phyloP scores from a whole-genome alignment of 2,888 invertebrate species.

The Dysmachus trigonus region DNA sequence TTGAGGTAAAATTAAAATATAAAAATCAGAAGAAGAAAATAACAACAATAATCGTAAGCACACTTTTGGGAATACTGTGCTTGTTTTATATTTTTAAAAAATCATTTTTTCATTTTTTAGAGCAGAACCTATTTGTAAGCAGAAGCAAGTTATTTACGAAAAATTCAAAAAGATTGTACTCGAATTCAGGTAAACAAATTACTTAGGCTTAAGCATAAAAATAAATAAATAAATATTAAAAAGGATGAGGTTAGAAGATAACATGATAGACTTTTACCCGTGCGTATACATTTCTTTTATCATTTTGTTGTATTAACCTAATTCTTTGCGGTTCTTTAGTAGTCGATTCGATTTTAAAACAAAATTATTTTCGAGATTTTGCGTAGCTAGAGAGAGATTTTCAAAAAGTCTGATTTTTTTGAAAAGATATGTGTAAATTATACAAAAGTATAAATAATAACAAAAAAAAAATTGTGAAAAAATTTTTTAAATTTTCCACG shows the following conservation, averaged over 20 bases:
- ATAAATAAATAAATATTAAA: neutral
- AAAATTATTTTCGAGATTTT: constrained; percentile 24
- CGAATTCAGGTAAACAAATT: constrained; percentile 10
- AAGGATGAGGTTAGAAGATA: neutral
- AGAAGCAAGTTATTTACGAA: neutral
- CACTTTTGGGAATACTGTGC: constrained; percentile 31
- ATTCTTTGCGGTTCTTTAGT: constrained; percentile 1
- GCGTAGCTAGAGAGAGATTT: constrained; percentile 48
- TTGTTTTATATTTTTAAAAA: constrained; percentile 11
- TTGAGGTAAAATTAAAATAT: neutral
- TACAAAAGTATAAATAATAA: constrained; percentile 12
- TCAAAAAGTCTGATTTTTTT: constrained; percentile 47
- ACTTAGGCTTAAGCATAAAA: neutral
- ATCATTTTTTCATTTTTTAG: neutral
- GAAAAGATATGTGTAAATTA: constrained; percentile 26
- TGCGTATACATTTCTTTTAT: neutral
- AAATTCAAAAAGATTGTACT: constrained; percentile 5
- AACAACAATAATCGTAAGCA: constrained; percentile 22
- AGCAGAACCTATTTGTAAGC: neutral
- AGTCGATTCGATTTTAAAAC: neutral
- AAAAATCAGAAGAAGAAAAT: no score
- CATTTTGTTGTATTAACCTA: neutral
- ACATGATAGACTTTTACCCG: neutral
- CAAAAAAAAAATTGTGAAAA: neutral
- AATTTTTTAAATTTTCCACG: constrained; percentile 12